Base-by-base conservation (phyloP, 2,797 vertebrate species). In the Meda fulgida region DNA sequence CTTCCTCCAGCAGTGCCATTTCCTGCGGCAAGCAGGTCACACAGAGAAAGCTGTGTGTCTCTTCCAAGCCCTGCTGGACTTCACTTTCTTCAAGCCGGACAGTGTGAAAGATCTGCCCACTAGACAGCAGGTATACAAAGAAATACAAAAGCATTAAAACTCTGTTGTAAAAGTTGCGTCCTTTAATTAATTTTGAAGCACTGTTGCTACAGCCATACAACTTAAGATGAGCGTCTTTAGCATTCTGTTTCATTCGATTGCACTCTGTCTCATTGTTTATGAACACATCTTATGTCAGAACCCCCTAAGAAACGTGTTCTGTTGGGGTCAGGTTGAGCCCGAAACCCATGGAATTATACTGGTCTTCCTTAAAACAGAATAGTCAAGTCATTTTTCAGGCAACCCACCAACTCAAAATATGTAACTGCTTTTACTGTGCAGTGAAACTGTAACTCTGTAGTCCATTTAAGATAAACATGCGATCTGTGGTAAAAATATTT, bases 1-100 rank as follows among this genome's bases (percentile, higher is more conserved):
- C 86, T 95, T 98, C 91, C 90, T 98, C 87, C 90, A 97, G 92
- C 95, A 99, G 87, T 95, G 97, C 92, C 95, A 99, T 91, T 96
- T 99, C 90, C 93, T 99, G 91, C 91, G 97, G 86, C 95, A 99
- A 93, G 89, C 97, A 9, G 93, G 97, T 60, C 92, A 99, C 88
- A 92, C 97, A 0, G 93, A 99, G 93, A 94, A 97, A 94, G 94
- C 96, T 55, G 86, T 98, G 89, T 89, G 96, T 91, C 93, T 99
- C 93, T 93, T 97, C 92, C 91, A 94, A 93, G 92, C 95, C 91
- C 89, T 94, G 91, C 72, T 96, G 80, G 94, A 97, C 92, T 95
- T 98, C 92, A 86, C 96, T 51, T 96, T 97, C 92, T 96, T 96
- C 89, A 96, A 96, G 86, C 96, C 96, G 0, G 95, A 96, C 89